phyloP scores from a whole-genome alignment of 2,797 vertebrate genomes.

The Echeneis naucrates region DNA sequence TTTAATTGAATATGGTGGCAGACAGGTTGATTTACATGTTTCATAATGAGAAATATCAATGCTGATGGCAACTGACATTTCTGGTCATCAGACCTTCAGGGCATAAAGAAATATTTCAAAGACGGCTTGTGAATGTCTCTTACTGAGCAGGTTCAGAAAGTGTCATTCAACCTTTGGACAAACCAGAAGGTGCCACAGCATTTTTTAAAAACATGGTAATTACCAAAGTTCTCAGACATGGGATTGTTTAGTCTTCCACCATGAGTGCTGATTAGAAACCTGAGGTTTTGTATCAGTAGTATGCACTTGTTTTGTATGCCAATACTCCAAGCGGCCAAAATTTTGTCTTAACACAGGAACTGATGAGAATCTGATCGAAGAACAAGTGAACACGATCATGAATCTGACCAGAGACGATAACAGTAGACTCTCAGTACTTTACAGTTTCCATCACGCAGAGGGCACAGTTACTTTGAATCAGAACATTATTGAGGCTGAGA shows the following conservation, averaged over 20 bases:
- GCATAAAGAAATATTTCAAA: neutral
- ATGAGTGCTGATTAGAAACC: neutral
- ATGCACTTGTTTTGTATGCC: no score
- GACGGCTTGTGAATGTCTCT: neutral
- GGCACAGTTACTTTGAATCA: neutral
- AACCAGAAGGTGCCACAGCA: neutral
- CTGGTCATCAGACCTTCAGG: neutral
- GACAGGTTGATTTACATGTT: constrained; percentile 48
- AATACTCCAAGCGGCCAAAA: neutral
- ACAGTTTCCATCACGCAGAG: neutral
- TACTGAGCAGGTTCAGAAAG: neutral
- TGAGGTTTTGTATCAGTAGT: neutral
- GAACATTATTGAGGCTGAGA: neutral
- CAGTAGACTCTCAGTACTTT: neutral
- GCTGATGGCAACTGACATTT: constrained; percentile 13
- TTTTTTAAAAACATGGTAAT: neutral
- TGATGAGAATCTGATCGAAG: neutral
- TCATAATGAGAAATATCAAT: constrained; percentile 28
- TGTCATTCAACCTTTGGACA: neutral
- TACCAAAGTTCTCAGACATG: neutral
- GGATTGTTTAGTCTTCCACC: no score
- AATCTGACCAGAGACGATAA: neutral
- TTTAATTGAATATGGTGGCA: constrained; percentile 27
- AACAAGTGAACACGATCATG: constrained; percentile 3
- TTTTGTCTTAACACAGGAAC: neutral